phyloP scores from a whole-genome alignment of 2,888 invertebrate species.

The Macrophya alboannulata region DNA sequence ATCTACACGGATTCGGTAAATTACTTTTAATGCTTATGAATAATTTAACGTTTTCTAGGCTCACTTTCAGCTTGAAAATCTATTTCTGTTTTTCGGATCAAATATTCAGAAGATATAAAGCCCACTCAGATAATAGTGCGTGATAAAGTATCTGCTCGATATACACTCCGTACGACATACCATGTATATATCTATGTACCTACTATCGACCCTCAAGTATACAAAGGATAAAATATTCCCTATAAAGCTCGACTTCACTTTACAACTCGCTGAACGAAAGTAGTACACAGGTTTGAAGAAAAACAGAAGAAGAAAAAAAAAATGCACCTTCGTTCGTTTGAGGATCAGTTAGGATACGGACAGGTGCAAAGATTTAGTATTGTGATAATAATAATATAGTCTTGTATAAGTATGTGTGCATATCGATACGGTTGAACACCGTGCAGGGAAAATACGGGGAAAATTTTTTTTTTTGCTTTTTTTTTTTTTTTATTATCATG shows the following conservation, averaged over 20 bases:
- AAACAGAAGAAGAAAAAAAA: neutral
- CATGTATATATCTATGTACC: too few species aligned
- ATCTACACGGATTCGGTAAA: neutral
- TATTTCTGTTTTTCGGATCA: neutral
- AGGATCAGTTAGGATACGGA: neutral
- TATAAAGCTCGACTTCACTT: neutral
- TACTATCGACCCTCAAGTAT: constrained; percentile 35
- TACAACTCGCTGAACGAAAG: constrained; percentile 19
- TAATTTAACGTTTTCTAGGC: neutral
- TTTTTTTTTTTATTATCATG: neutral
- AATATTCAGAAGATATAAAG: constrained; percentile 14
- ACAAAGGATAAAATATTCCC: constrained; percentile 19
- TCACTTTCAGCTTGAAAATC: neutral
- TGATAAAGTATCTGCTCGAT: constrained; percentile 25
- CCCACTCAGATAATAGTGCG: neutral
- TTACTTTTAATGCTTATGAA: neutral
- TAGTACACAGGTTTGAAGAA: neutral
- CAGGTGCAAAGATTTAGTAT: neutral
- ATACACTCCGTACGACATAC: neutral
- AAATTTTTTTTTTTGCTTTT: neutral
- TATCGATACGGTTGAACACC: neutral
- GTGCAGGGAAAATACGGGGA: neutral
- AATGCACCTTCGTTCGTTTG: neutral
- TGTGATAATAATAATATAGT: neutral
- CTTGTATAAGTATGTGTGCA: neutral